Evolutionary conservation across 2,797 vertebrate genomes (phyloP), one percentile per base, ranked within the genome.

Genomic region (Chaenodraco wilsoni): DNA sequence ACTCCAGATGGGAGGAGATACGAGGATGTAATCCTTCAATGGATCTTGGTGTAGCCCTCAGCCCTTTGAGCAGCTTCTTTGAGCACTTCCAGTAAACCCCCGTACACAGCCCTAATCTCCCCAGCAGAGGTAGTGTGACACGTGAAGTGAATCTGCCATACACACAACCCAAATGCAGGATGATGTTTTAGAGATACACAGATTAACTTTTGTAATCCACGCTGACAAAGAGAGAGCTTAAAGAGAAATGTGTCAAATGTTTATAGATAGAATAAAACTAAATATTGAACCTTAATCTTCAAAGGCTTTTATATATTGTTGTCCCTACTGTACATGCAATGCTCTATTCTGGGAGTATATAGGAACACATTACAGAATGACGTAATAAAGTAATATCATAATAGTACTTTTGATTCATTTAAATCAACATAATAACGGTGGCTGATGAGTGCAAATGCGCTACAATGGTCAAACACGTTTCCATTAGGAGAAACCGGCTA

Each of bases 141-240:
- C 88, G 81, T 86, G 69, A 51, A 85, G 87, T 60, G 83, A 92
- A 89, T 91, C 84, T 88, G 84, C 87, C 84, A 70, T 85, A 89
- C 91, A 93, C 90, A 86, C 89, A 84, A 86, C 65, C 75, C 87
- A 90, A 92, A 93, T 54, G 84, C 86, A 81, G 88, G 91, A 93
- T 94, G 91, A 94, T 93, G 91, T 92, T 93, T 92, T 89, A 76
- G 86, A 93, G 93, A 94, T 94, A 87, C 84, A 90, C 90, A 93
- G 93, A 95, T 95, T 94, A 93, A 93, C 52, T 88, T 71, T 74
- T 90, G 86, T 95, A 95, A 95, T 94, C 93, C 91, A 44, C 40
- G 84, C 87, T 79, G 92, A 89, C 84, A 88, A 91, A 85, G 88
- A 91, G 85, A 82, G 85, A 87, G 88, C 74, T 91, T 91, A 91